phyloP scores from a whole-genome alignment of 2,797 vertebrate genomes.

The Melanotaenia maccullochi region DNA sequence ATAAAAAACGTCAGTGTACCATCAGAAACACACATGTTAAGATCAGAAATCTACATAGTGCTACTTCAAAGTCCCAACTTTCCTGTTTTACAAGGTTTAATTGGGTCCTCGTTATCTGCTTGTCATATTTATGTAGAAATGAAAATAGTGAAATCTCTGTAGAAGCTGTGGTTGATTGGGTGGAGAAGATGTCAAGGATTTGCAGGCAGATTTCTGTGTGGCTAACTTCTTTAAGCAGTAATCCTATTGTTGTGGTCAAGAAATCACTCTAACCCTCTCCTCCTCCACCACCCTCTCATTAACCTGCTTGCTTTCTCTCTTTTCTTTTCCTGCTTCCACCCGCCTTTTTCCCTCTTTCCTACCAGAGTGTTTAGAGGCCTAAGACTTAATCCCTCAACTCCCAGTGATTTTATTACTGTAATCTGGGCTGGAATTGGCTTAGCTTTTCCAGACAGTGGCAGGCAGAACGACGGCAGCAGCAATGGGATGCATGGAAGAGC shows the following conservation, averaged over 20 bases:
- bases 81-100: too few relatives aligned
- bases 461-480: constrained; percentile 48
- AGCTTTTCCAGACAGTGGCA: constrained; percentile 51
- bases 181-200: constrained; percentile 40
- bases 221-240: constrained; percentile 38
- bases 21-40: too few relatives aligned
- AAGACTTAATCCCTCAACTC: constrained; percentile 67
- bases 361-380: constrained; percentile 66
- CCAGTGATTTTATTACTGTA: constrained; percentile 76
- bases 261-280: constrained; percentile 23
- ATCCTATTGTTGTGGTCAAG: constrained; percentile 49
- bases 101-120: not conserved
- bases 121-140: not conserved
- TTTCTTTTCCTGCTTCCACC: not conserved
- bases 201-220: not conserved
- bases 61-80: too few relatives aligned
- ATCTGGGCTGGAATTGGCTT: constrained; percentile 76
- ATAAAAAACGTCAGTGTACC: too few relatives aligned
- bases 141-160: not conserved
- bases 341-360: constrained; percentile 19
- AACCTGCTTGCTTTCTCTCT: constrained; percentile 14
- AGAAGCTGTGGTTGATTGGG: constrained; percentile 3
- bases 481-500: constrained; percentile 19
- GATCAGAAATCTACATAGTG: too few relatives aligned
- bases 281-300: not conserved